Percentiles rank a stretch among this genome's conserved stretches.
These are phyloP conservation scores for Crematogaster levior DNA, from an alignment of 2,888 invertebrate genomes.

Conservation along the genomic window DNA sequence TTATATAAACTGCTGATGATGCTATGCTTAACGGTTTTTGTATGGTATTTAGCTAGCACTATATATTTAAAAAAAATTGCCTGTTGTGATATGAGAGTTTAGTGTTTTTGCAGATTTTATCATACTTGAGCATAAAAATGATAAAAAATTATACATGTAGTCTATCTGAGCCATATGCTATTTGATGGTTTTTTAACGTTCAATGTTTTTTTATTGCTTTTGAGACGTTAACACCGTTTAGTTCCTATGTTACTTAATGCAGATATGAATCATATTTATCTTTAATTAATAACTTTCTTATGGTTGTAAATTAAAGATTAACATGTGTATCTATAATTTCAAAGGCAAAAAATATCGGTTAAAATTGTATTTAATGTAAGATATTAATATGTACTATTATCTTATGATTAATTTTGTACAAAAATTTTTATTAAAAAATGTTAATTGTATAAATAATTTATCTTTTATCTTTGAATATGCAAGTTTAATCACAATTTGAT, in stretches of 20 bases:
- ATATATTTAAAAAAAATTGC: slow-evolving; percentile 61
- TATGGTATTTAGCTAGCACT: slow-evolving; percentile 64
- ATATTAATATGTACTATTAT: slow-evolving; percentile 28
- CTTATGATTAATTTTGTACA: slow-evolving; percentile 66
- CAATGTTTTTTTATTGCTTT: slow-evolving; percentile 2
- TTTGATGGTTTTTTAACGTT: neutral
- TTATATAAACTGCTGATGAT: slow-evolving; percentile 60
- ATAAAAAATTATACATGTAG: slow-evolving; percentile 47
- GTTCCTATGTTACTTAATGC: slow-evolving; percentile 64
- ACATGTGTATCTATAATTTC: slow-evolving; percentile 15
- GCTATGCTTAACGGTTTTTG: slow-evolving; percentile 68
- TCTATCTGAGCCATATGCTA: slow-evolving; percentile 41
- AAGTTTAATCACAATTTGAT: slow-evolving; percentile 47
- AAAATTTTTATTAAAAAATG: slow-evolving; percentile 58
- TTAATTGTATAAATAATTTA: slow-evolving; percentile 51
- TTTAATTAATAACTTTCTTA: slow-evolving; percentile 43
- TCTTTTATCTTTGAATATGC: neutral
- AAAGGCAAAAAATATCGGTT: neutral
- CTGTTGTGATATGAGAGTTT: slow-evolving; percentile 58
- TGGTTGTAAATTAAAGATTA: neutral
- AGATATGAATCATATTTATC: slow-evolving; percentile 23
- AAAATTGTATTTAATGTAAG: slow-evolving; percentile 7
- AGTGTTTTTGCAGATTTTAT: slow-evolving; percentile 56
- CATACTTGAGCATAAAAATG: slow-evolving; percentile 57
- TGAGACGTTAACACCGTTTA: neutral